Conservation (phyloP, 2,797 vertebrate genomes). For the Myoxocephalus aenaeus region DNA sequence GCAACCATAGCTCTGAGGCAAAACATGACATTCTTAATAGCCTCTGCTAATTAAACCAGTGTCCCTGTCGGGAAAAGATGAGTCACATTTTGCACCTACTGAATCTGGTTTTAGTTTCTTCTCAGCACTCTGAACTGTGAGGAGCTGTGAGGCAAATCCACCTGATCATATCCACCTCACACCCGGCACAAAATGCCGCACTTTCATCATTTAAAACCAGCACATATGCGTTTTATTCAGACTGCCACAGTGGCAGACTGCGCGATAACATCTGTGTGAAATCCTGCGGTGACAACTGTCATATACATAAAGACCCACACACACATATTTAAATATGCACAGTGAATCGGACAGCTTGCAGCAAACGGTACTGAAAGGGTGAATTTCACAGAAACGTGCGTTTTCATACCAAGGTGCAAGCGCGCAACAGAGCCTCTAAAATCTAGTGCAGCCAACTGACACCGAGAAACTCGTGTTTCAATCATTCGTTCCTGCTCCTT, state of each 20-base stretch:
- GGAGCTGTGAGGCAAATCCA: conserved; percentile 23
- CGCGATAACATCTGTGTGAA: conserved; percentile 50
- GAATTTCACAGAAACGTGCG: conserved; percentile 28
- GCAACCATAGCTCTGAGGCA: conserved; percentile 29
- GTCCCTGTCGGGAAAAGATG: conserved; percentile 19
- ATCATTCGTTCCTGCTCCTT: conserved; percentile 18
- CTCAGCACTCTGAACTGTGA: conserved; percentile 6
- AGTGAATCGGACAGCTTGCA: conserved; percentile 22
- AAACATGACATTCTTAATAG: conserved; percentile 30
- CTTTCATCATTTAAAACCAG: conserved; percentile 33
- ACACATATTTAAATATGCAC: background rate
- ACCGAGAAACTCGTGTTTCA: conserved; percentile 13
- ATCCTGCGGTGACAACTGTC: conserved; percentile 32
- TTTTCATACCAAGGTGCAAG: conserved; percentile 27
- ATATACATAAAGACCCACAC: background rate
- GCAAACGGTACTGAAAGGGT: conserved; percentile 12
- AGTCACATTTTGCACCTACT: conserved; percentile 45
- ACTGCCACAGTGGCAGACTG: conserved; percentile 54
- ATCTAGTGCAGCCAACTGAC: conserved; percentile 31
- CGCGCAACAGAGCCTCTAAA: conserved; percentile 22
- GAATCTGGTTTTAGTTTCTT: conserved; percentile 25
- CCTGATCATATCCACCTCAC: conserved; percentile 29
- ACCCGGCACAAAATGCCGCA: conserved; percentile 27
- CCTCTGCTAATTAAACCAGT: conserved; percentile 21
- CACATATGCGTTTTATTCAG: conserved; percentile 13